Evolutionary conservation across 1,140 invertebrate species (phyloP).

Genomic region (Papilio xuthus): DNA sequence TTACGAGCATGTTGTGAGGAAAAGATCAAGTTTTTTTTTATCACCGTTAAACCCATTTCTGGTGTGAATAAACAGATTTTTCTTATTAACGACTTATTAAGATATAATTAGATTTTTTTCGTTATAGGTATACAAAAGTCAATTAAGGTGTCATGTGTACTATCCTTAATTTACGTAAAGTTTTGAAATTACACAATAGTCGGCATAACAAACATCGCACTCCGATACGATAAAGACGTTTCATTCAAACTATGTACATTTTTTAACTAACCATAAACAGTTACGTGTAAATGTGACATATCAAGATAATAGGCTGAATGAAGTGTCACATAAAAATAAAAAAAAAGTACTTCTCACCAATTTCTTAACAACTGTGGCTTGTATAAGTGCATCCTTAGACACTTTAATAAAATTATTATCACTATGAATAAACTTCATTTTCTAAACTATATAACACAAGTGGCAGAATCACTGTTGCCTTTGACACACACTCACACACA

Average conservation of each 20-base stretch:
- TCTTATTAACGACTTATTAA: not conserved
- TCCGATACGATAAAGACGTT: not conserved
- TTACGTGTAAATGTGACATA: not conserved
- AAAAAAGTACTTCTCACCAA: not conserved
- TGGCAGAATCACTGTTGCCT: not conserved
- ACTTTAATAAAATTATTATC: not conserved
- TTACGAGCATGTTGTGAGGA: not conserved
- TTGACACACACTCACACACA: not conserved
- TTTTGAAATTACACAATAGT: not conserved
- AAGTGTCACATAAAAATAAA: not conserved
- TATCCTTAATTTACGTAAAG: not conserved
- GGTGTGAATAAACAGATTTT: conserved; percentile 1
- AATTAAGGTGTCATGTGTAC: not conserved
- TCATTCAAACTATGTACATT: not conserved
- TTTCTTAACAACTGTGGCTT: not conserved
- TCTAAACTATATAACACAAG: not conserved
- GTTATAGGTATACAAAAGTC: not conserved
- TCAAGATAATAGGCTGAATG: not conserved
- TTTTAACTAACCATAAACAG: not conserved
- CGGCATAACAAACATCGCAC: not conserved
- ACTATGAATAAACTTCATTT: conserved; percentile 10
- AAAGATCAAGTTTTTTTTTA: conserved; percentile 11
- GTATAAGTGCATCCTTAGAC: not conserved
- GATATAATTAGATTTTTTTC: not conserved
- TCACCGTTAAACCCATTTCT: not conserved